Evolutionary conservation across 2,888 invertebrate genomes (phyloP).

Genomic region (Sycophila texana): DNA sequence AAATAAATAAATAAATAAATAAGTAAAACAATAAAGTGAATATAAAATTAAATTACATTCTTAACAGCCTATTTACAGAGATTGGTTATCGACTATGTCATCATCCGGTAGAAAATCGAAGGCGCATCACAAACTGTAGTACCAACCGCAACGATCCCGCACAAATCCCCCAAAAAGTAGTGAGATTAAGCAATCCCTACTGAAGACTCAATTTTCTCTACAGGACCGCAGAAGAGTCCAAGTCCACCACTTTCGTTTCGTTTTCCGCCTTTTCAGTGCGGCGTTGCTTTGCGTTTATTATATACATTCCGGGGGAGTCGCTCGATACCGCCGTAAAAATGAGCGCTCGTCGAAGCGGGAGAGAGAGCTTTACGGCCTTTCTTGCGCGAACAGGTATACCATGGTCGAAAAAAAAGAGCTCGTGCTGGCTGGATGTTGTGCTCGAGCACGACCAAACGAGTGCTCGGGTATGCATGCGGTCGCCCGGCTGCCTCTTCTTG

Average conservation of each 20-base stretch:
- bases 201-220: too few relatives aligned
- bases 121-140: too few relatives aligned
- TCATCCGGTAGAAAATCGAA: too few relatives aligned
- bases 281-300: neutral
- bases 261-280: neutral
- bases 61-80: too few relatives aligned
- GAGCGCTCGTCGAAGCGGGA: conserved; percentile 12
- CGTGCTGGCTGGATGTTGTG: conserved; percentile 16
- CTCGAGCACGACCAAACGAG: neutral
- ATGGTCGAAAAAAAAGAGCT: neutral
- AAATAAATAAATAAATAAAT: too few relatives aligned
- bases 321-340: conserved; percentile 35
- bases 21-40: too few relatives aligned
- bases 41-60: too few relatives aligned
- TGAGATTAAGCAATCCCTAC: too few relatives aligned
- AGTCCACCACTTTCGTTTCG: neutral
- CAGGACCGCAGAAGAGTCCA: too few relatives aligned
- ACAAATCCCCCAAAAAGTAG: too few relatives aligned
- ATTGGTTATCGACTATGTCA: too few relatives aligned
- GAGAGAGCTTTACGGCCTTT: conserved; percentile 12
- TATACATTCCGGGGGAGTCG: neutral
- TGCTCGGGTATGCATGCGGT: conserved; percentile 26
- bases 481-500: neutral
- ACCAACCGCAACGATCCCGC: too few relatives aligned
- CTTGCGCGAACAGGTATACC: neutral